Evolutionary conservation across 2,888 invertebrate species (phyloP).

Genomic region (Macrosiphum euphorbiae): DNA sequence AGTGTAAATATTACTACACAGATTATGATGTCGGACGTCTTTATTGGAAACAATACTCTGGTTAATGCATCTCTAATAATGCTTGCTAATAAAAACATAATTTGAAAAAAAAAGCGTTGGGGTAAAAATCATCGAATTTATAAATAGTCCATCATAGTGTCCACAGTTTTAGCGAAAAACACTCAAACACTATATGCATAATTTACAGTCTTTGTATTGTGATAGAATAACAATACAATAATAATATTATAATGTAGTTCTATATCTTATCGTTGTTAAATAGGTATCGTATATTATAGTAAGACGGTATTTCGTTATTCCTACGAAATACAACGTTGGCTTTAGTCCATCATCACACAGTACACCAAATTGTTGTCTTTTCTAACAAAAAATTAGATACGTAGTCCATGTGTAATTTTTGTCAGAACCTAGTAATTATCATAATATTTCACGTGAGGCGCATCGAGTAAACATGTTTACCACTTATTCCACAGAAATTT

Average conservation of each 20-base stretch:
- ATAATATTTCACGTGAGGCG: neutral
- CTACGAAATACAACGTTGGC: neutral
- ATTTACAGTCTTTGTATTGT: neutral
- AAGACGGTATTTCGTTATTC: no score
- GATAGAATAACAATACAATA: neutral
- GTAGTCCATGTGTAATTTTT: neutral
- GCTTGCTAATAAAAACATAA: neutral
- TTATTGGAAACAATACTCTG: neutral
- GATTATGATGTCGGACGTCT: neutral
- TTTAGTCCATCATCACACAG: neutral
- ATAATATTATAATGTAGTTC: neutral
- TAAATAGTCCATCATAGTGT: neutral
- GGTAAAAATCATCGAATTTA: neutral
- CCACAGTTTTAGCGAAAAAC: neutral
- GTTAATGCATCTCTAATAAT: neutral
- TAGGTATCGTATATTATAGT: no score
- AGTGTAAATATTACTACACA: neutral
- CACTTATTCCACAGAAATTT: neutral
- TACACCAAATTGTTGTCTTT: neutral
- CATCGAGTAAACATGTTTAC: neutral
- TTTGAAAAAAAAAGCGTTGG: neutral
- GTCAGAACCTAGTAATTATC: neutral
- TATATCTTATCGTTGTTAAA: neutral
- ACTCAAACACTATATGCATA: neutral
- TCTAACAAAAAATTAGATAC: neutral